Conservation (phyloP, 2,113 vertebrate species). For the Bungarus multicinctus region DNA sequence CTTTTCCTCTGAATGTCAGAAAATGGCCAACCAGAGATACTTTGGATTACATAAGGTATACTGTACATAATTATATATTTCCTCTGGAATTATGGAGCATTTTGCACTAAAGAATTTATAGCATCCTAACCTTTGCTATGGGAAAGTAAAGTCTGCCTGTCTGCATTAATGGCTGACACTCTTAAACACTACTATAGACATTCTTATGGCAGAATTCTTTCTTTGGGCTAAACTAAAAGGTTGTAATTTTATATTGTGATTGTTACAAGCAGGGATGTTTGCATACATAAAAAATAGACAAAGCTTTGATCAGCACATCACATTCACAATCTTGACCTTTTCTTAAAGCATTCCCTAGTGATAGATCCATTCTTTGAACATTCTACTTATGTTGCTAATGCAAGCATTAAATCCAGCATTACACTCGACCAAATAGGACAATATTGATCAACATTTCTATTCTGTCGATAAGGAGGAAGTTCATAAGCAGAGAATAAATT, state of each 20-base stretch:
- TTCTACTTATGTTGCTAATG: background rate
- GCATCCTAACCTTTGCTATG: background rate
- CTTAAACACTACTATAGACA: background rate
- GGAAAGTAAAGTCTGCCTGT: background rate
- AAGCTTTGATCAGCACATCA: background rate
- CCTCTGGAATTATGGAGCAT: background rate
- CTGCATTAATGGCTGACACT: background rate
- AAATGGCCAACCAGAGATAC: background rate
- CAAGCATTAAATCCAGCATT: background rate
- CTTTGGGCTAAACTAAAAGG: background rate
- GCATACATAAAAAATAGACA: background rate
- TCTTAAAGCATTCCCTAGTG: background rate
- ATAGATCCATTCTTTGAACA: background rate
- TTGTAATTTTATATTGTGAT: background rate
- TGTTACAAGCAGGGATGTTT: background rate
- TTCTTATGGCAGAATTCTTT: background rate
- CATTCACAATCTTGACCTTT: background rate
- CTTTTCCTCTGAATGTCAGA: background rate
- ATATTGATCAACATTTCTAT: background rate
- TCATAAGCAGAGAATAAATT: background rate
- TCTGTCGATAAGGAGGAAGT: background rate
- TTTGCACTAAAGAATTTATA: background rate
- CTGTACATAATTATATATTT: background rate
- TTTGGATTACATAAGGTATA: background rate
- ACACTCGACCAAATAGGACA: background rate